Percentiles rank a stretch among this genome's conserved stretches.
These are phyloP conservation scores for Desoria tigrina DNA, from an alignment of 2,888 invertebrate species.

Conservation along the genomic window DNA sequence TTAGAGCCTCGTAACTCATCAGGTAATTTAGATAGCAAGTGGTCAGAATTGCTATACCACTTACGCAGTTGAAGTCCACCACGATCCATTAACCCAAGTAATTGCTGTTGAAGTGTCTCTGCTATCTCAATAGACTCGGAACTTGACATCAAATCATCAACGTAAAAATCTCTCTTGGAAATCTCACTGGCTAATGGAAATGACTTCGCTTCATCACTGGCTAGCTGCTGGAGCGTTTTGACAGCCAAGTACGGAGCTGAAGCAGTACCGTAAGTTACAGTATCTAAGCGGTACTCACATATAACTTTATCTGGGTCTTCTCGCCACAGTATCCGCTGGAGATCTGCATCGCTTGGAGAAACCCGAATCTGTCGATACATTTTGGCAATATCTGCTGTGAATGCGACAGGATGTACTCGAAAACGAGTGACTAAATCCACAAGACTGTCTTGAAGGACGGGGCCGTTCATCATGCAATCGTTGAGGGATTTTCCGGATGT, in stretches of 20 bases:
- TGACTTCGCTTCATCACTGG: slow-evolving; percentile 41
- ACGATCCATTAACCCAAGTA: slow-evolving; percentile 29
- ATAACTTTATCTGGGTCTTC: slow-evolving; percentile 39
- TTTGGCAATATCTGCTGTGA: slow-evolving; percentile 54
- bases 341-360: slow-evolving; percentile 48
- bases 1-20: slow-evolving; percentile 4
- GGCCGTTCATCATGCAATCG: slow-evolving; percentile 14
- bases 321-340: slow-evolving; percentile 56
- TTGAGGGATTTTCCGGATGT: slow-evolving; percentile 11
- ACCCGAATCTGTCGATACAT: slow-evolving; percentile 54
- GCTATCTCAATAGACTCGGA: slow-evolving; percentile 39
- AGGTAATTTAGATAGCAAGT: slow-evolving; percentile 17
- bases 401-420: slow-evolving; percentile 49
- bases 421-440: slow-evolving; percentile 53
- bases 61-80: slow-evolving; percentile 49
- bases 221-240: slow-evolving; percentile 52
- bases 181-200: slow-evolving; percentile 33
- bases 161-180: slow-evolving; percentile 53
- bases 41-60: slow-evolving; percentile 47
- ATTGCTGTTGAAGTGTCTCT: slow-evolving; percentile 26
- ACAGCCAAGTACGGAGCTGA: slow-evolving; percentile 54
- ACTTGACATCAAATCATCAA: slow-evolving; percentile 54
- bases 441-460: slow-evolving; percentile 39
- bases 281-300: slow-evolving; percentile 42
- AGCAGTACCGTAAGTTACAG: slow-evolving; percentile 55